These are phyloP conservation scores for Noctua fimbriata DNA, from an alignment of 2,888 invertebrate genomes.

Conservation along the genomic window DNA sequence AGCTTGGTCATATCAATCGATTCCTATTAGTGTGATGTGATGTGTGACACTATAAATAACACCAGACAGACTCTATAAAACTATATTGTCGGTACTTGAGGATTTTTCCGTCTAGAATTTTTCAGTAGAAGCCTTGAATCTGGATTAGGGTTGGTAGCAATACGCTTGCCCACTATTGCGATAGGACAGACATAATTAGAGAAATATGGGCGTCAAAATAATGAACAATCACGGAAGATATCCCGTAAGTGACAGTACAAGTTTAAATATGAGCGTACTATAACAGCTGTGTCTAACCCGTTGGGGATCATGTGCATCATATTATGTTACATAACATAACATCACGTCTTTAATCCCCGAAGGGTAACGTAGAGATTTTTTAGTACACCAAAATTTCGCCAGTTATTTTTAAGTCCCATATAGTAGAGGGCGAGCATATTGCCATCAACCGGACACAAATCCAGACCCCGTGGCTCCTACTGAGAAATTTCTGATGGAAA, in stretches of 20 bases:
- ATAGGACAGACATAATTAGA: not conserved
- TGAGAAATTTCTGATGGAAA: not conserved
- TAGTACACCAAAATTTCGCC: not conserved
- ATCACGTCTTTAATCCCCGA: too few species aligned
- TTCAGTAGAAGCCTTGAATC: not conserved
- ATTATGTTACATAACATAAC: too few species aligned
- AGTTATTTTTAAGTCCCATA: not conserved
- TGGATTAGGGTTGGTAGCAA: not conserved
- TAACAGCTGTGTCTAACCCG: too few species aligned
- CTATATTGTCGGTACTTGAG: not conserved
- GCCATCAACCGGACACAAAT: too few species aligned
- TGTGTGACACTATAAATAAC: not conserved
- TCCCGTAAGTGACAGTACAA: too few species aligned
- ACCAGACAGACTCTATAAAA: not conserved
- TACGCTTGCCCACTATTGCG: not conserved
- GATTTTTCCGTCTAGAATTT: not conserved
- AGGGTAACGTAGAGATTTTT: too few species aligned
- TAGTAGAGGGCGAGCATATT: not conserved
- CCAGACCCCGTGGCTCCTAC: not conserved
- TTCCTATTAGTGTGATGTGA: conserved; percentile 3
- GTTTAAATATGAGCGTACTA: not conserved
- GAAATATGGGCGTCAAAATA: not conserved
- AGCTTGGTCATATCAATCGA: conserved; percentile 9
- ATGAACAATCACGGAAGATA: too few species aligned
- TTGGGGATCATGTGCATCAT: too few species aligned